phyloP scores from a whole-genome alignment of 1,140 invertebrate genomes.

The Leptinotarsa texana region DNA sequence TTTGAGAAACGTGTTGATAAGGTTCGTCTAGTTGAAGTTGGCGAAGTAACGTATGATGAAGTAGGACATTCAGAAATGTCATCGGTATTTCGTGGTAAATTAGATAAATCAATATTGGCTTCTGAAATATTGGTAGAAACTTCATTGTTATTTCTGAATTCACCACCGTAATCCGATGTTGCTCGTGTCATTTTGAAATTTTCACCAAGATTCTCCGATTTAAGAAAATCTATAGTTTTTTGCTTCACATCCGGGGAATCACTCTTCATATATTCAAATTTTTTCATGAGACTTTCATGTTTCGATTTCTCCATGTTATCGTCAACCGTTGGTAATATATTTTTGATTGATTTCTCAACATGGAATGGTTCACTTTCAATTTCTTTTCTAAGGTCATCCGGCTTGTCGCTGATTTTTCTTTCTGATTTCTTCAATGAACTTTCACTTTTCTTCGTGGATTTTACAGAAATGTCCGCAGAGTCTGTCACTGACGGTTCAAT shows the following conservation, averaged over 20 bases:
- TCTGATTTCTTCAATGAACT: slow-evolving; percentile 39
- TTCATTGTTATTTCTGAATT: slow-evolving; percentile 25
- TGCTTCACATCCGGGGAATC: slow-evolving; percentile 31
- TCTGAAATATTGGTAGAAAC: slow-evolving; percentile 34
- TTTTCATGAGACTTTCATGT: neutral
- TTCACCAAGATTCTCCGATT: slow-evolving; percentile 22
- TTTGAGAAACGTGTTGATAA: slow-evolving; percentile 41
- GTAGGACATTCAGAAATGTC: neutral
- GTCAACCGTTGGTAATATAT: neutral
- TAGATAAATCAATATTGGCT: slow-evolving; percentile 42
- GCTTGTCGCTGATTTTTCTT: slow-evolving; percentile 31
- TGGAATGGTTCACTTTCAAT: slow-evolving; percentile 25
- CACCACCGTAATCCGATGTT: slow-evolving; percentile 35
- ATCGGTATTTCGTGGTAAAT: slow-evolving; percentile 32
- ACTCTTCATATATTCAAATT: too few relatives aligned
- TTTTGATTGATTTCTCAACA: neutral
- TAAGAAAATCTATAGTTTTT: slow-evolving; percentile 33
- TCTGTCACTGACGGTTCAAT: slow-evolving; percentile 18
- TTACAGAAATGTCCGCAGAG: slow-evolving; percentile 39
- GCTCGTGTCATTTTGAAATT: slow-evolving; percentile 35
- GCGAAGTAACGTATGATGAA: slow-evolving; percentile 44
- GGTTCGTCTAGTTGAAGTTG: slow-evolving; percentile 36
- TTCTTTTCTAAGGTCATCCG: slow-evolving; percentile 40
- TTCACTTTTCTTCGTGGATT: slow-evolving; percentile 38
- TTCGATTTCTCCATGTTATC: neutral